These are phyloP conservation scores for Nerophis lumbriciformis DNA, from an alignment of 2,113 vertebrate genomes.

Conservation along the genomic window DNA sequence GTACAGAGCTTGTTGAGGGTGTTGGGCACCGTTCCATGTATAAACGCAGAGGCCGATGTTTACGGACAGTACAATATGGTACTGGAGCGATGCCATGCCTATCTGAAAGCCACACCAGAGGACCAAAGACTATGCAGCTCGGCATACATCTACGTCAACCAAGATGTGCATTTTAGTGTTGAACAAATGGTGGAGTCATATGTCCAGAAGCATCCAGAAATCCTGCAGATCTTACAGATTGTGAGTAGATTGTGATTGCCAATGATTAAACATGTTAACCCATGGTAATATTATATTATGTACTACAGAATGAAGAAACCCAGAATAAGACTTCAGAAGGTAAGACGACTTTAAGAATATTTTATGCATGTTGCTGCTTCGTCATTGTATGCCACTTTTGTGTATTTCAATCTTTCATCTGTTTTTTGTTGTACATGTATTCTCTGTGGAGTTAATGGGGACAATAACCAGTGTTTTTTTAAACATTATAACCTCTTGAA, in stretches of 20 bases:
- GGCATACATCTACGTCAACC: slow-evolving; percentile 74
- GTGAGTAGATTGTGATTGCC: slow-evolving; percentile 33
- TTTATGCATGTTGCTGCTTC: not conserved
- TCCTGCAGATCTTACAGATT: slow-evolving; percentile 62
- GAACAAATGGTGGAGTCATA: slow-evolving; percentile 74
- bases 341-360: slow-evolving; percentile 25
- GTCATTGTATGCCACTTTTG: not conserved
- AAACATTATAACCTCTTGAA: no score
- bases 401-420: not conserved
- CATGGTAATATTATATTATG: not conserved
- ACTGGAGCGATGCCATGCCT: slow-evolving; percentile 68
- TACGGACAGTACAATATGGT: slow-evolving; percentile 78
- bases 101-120: slow-evolving; percentile 61
- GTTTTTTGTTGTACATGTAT: no score
- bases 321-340: slow-evolving; percentile 61
- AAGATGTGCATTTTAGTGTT: slow-evolving; percentile 73
- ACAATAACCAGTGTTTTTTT: no score
- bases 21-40: slow-evolving; percentile 73
- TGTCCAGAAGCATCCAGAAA: slow-evolving; percentile 68
- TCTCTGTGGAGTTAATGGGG: no score
- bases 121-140: slow-evolving; percentile 70
- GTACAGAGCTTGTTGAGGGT: slow-evolving; percentile 76
- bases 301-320: slow-evolving; percentile 61
- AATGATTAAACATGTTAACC: not conserved
- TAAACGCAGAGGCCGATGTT: slow-evolving; percentile 74